These are phyloP conservation scores for Lasioglossum marginatum DNA, from an alignment of 2,888 invertebrate genomes.

Conservation along the genomic window DNA sequence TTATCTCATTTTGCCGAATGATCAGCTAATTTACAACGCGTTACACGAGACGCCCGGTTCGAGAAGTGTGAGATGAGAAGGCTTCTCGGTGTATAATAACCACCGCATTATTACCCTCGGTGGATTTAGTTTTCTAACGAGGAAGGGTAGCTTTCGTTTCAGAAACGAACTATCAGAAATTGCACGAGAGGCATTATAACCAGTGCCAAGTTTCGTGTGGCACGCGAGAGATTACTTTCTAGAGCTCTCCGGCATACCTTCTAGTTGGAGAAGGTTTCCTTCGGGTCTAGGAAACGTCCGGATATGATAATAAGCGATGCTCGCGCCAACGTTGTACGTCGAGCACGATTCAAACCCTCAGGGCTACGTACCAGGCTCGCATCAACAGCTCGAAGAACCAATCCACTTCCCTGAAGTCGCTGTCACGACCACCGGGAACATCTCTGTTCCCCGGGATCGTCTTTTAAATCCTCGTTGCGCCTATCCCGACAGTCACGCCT, in stretches of 20 bases:
- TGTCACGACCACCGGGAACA: conserved; percentile 78
- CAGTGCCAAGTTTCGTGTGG: conserved; percentile 64
- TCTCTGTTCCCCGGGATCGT: conserved; percentile 66
- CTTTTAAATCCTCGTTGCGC: conserved; percentile 62
- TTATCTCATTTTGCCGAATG: neutral
- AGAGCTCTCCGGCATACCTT: conserved; percentile 53
- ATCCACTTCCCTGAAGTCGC: conserved; percentile 75
- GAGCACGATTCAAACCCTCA: conserved; percentile 68
- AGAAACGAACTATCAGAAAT: conserved; percentile 54
- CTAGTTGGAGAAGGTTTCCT: conserved; percentile 60
- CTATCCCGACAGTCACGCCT: conserved; percentile 59
- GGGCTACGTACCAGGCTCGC: conserved; percentile 65
- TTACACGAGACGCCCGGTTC: neutral
- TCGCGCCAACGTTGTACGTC: conserved; percentile 71
- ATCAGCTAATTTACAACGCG: neutral
- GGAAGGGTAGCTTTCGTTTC: conserved; percentile 7
- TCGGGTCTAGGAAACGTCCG: conserved; percentile 73
- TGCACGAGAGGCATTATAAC: conserved; percentile 45
- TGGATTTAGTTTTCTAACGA: conserved; percentile 5
- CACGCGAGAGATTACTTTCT: conserved; percentile 70
- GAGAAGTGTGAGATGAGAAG: neutral
- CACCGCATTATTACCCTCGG: neutral
- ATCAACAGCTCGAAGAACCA: conserved; percentile 68
- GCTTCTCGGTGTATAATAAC: neutral
- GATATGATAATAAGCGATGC: conserved; percentile 76